Percentiles rank a stretch among this genome's conserved stretches.
Evolutionary conservation across 2,797 vertebrate species (phyloP).

Genomic region (Lophotriccus pileatus): DNA sequence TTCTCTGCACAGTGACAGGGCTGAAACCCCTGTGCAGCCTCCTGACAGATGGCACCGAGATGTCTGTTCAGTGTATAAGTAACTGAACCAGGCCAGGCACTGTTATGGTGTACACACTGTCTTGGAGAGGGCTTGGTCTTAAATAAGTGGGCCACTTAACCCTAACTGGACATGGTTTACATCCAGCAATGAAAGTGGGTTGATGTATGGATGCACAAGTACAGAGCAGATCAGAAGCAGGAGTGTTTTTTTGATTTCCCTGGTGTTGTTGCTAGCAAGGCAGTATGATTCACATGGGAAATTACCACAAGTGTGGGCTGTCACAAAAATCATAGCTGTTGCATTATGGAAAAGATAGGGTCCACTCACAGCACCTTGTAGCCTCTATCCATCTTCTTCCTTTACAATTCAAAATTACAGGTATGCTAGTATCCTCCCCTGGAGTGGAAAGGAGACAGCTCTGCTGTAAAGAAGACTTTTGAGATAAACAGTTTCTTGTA

Average conservation of each 20-base stretch:
- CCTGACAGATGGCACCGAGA: rapidly evolving
- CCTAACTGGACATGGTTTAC: background rate
- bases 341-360: background rate
- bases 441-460: background rate
- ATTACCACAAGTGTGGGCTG: background rate
- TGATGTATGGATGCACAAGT: background rate
- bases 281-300: background rate
- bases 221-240: background rate
- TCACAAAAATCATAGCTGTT: background rate
- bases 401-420: background rate
- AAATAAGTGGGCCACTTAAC: rapidly evolving
- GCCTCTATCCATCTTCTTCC: background rate
- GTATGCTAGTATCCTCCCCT: background rate
- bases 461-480: background rate
- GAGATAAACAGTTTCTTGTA: background rate
- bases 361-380: background rate
- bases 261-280: rapidly evolving
- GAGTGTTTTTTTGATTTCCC: background rate
- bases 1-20: background rate
- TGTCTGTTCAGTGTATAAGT: background rate
- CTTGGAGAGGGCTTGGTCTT: background rate
- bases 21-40: background rate
- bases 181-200: background rate
- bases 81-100: background rate
- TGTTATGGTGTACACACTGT: rapidly evolving